A percentile compares a stretch with the other conserved stretches of the same genome.
phyloP scores from a whole-genome alignment of 2,797 vertebrate species.

The Streptopelia turtur region DNA sequence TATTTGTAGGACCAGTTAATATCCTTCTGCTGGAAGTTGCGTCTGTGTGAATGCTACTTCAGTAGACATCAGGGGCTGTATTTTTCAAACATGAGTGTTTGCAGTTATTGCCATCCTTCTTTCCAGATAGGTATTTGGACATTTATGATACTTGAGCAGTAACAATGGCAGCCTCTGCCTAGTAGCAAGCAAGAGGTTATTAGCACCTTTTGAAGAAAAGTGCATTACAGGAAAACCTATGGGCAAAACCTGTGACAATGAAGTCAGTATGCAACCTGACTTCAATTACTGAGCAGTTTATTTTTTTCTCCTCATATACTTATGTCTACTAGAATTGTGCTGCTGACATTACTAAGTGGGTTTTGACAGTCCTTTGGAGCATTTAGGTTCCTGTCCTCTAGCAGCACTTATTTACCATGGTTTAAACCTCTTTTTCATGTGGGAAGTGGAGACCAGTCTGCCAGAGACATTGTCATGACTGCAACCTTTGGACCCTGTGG shows the following conservation, averaged over 20 bases:
- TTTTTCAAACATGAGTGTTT: neutral
- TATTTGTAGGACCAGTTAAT: neutral
- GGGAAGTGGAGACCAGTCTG: neutral
- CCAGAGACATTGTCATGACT: neutral
- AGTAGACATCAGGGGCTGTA: neutral
- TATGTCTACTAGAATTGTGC: neutral
- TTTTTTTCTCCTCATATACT: neutral
- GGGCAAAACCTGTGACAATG: neutral
- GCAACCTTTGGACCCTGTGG: neutral
- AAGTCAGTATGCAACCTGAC: neutral
- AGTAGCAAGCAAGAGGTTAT: neutral
- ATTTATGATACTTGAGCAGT: neutral
- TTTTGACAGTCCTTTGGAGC: neutral
- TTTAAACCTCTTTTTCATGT: neutral
- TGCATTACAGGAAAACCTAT: neutral
- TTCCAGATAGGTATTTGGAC: neutral
- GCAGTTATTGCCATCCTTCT: neutral
- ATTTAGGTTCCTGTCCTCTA: neutral
- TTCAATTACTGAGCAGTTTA: neutral
- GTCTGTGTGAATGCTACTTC: neutral
- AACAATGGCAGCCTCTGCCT: neutral
- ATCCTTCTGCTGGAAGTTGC: neutral
- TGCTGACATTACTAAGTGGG: neutral
- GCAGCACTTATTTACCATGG: neutral
- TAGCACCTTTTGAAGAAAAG: neutral